A percentile compares a stretch with the other conserved stretches of the same genome.
Conservation (phyloP, 2,797 vertebrate genomes). For the Ctenosaura bakeri region DNA sequence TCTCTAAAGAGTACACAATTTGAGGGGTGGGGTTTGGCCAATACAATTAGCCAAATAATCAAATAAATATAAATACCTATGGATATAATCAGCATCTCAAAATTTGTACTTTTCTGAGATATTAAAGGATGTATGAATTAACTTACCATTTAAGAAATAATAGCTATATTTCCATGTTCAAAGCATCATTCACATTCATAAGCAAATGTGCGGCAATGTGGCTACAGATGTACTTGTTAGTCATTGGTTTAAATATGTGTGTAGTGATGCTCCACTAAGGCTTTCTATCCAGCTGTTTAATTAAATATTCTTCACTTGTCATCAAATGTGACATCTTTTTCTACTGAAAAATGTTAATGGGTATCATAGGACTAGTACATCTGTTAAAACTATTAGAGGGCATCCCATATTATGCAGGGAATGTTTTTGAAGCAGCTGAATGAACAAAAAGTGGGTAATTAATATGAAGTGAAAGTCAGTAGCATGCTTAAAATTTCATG, state of each 20-base stretch:
- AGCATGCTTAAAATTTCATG: conserved; percentile 29
- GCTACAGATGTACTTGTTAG: conserved; percentile 54
- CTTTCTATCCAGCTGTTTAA: conserved; percentile 54
- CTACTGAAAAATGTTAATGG: conserved; percentile 60
- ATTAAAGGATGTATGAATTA: background rate
- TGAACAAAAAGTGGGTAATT: conserved; percentile 54
- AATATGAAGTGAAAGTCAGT: conserved; percentile 30
- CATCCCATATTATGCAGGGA: conserved; percentile 28
- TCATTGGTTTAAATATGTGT: conserved; percentile 51
- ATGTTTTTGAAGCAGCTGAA: background rate
- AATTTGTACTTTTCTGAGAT: background rate
- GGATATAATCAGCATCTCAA: background rate
- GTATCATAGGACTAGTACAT: conserved; percentile 47
- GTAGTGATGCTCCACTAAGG: conserved; percentile 42
- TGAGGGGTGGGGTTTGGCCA: background rate
- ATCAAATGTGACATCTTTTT: conserved; percentile 54
- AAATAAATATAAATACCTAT: background rate
- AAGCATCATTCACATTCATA: conserved; percentile 6
- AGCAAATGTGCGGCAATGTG: conserved; percentile 31
- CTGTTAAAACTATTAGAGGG: conserved; percentile 61
- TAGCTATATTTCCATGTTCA: background rate
- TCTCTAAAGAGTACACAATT: too few relatives aligned
- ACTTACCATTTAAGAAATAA: background rate
- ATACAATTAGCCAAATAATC: background rate
- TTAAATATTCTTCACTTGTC: conserved; percentile 51